Evolutionary conservation across 2,113 vertebrate genomes (phyloP), one percentile per base, ranked within the genome.

Genomic region (Psittacula cyanocephala): DNA sequence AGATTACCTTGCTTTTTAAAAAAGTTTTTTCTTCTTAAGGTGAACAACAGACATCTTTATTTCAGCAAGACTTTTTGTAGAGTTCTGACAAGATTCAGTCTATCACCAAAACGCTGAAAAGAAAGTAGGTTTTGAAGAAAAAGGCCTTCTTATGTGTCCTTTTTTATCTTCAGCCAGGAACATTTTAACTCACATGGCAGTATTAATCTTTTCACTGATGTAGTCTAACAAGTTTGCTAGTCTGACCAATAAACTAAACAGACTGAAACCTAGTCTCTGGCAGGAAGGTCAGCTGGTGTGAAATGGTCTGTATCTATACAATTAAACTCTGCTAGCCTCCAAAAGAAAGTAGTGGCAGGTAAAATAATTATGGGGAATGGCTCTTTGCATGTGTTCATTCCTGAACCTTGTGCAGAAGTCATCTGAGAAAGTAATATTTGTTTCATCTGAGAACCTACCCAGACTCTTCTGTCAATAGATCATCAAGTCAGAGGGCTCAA

Each of bases 81-180:
- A 10, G 18, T 11, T 81, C 43, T 74, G 49, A 65, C 52, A 92
- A 85, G 44, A 33, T 44, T 91, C 41, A 44, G 15, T 63, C 65
- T 89, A 59, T 69, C 79, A 91, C 22, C 75, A 89, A 44, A 5
- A n/a, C 1, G 3, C 17, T 59, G 11, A 64, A 44, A 84, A 79
- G n/a, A 86, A 87, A 65, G 43, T 43, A 9, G 2, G 3, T 74
- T 82, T 93, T 92, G n/a, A 95, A 94, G n/a, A 59, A 59, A 88
- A 86, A 96, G 5, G 6, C 59, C 63, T 89, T 92, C 64, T 86
- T 83, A 37, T 64, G 39, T 59, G 50, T 70, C 11, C 15, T 86
- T 94, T 89, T 88, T 43, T 57, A 59, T 80, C 88, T 82, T 81
- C 72, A 86, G 50, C 59, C 79, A 83, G 79, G 71, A 91, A 80